Evolutionary conservation across 1,140 invertebrate genomes (phyloP).

Genomic region (Lasaia peninsularis): DNA sequence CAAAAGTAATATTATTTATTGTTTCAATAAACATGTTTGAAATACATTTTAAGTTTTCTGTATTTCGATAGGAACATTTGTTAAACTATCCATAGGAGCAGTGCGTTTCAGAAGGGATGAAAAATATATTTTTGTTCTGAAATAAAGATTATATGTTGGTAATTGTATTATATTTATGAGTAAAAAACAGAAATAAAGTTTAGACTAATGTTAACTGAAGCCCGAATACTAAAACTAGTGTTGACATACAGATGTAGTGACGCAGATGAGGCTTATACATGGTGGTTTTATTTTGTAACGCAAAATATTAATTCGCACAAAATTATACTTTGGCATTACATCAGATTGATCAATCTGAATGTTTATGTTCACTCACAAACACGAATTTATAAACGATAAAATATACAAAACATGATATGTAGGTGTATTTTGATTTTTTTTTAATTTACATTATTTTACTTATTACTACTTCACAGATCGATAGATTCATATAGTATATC

Average conservation of each 20-base stretch:
- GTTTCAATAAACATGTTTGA: too few relatives aligned
- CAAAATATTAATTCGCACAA: conserved; percentile 21
- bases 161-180: too few relatives aligned
- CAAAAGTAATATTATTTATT: too few relatives aligned
- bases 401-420: background rate
- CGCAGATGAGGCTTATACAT: conserved; percentile 38
- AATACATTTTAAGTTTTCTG: too few relatives aligned
- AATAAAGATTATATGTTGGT: too few relatives aligned
- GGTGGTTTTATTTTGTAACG: conserved; percentile 27
- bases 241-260: conserved; percentile 13
- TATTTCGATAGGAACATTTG: too few relatives aligned
- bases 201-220: conserved; percentile 9
- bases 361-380: conserved; percentile 44
- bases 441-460: background rate
- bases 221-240: background rate
- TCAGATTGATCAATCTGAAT: conserved; percentile 56
- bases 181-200: too few relatives aligned
- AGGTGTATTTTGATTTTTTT: background rate
- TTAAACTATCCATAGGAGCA: too few relatives aligned
- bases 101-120: too few relatives aligned
- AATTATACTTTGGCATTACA: conserved; percentile 43
- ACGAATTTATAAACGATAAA: conserved; percentile 9
- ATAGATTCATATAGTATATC: too few relatives aligned
- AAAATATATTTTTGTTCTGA: too few relatives aligned
- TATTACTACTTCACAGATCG: too few relatives aligned